Conservation (phyloP, 37 sponge, comb jelly and placozoan species). For the Hormiphora californensis region DNA sequence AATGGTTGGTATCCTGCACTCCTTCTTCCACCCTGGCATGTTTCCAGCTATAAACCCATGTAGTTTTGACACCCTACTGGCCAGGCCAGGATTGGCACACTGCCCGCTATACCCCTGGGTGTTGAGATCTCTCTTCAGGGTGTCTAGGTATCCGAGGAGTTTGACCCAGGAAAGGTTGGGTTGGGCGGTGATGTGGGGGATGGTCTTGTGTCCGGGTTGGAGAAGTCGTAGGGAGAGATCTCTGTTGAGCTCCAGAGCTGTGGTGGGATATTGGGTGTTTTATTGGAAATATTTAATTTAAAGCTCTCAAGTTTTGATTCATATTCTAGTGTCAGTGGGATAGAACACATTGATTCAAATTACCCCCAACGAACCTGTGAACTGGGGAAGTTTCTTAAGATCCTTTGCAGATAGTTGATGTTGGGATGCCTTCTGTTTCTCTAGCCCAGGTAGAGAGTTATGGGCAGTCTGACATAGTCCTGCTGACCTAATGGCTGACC, state of each 20-base stretch:
- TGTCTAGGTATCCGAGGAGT: conserved; percentile 42
- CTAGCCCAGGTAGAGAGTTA: background rate
- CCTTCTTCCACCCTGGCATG: conserved; percentile 15
- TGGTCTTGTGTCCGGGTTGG: background rate
- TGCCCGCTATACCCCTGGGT: conserved; percentile 50
- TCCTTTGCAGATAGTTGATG: background rate
- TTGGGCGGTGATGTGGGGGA: background rate
- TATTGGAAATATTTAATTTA: too few species aligned
- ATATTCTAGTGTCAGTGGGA: too few species aligned
- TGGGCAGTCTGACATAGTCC: background rate
- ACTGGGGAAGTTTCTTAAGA: background rate
- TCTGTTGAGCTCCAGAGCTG: conserved; percentile 39
- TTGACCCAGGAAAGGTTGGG: conserved; percentile 42
- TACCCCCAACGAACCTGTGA: background rate
- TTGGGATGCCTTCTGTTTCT: background rate
- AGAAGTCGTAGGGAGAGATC: conserved; percentile 3
- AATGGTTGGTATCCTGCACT: conserved; percentile 19
- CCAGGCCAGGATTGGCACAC: conserved; percentile 10
- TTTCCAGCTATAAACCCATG: background rate
- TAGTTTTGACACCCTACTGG: background rate
- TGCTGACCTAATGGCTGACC: conserved; percentile 31
- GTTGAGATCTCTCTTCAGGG: conserved; percentile 27
- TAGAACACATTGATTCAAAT: too few species aligned
- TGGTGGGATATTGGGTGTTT: background rate
- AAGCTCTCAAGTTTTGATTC: too few species aligned